These are phyloP conservation scores for Drosophila malerkotliana DNA, from an alignment of 1,140 invertebrate species.

Conservation along the genomic window DNA sequence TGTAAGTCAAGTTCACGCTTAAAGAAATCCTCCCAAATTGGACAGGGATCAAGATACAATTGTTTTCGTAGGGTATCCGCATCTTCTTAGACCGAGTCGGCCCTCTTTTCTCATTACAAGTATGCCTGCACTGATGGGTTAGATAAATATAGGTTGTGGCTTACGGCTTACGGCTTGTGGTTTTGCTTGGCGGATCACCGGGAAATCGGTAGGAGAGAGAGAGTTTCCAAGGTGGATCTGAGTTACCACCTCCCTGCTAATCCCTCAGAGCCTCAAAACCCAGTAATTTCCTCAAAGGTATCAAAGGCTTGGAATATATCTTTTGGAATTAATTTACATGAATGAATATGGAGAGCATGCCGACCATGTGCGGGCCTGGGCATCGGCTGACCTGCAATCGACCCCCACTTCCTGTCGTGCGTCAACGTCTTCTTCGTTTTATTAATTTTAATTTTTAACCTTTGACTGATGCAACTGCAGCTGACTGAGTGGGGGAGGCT, in stretches of 20 bases:
- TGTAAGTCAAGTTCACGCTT: not conserved
- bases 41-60: not conserved
- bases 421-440: constrained; percentile 50
- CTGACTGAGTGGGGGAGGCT: constrained; percentile 18
- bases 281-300: constrained; percentile 4
- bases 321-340: constrained; percentile 33
- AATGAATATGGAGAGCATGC: not conserved
- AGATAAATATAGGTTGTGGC: constrained; percentile 36
- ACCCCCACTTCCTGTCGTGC: constrained; percentile 69
- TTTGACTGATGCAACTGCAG: constrained; percentile 64
- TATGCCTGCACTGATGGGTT: constrained; percentile 12
- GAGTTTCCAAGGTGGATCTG: constrained; percentile 6
- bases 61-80: constrained; percentile 4
- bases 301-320: constrained; percentile 27
- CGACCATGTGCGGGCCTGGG: constrained; percentile 35
- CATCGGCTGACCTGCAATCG: constrained; percentile 56
- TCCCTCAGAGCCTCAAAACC: not conserved
- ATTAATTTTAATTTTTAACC: constrained; percentile 79
- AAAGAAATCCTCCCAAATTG: not conserved
- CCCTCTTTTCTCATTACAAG: constrained; percentile 24
- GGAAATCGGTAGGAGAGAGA: not conserved
- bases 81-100: not conserved
- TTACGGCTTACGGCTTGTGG: constrained; percentile 21
- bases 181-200: constrained; percentile 40
- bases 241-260: constrained; percentile 6